Evolutionary conservation across 2,113 vertebrate species (phyloP), one percentile per base, ranked within the genome.

Genomic region (Pygoscelis adeliae): DNA sequence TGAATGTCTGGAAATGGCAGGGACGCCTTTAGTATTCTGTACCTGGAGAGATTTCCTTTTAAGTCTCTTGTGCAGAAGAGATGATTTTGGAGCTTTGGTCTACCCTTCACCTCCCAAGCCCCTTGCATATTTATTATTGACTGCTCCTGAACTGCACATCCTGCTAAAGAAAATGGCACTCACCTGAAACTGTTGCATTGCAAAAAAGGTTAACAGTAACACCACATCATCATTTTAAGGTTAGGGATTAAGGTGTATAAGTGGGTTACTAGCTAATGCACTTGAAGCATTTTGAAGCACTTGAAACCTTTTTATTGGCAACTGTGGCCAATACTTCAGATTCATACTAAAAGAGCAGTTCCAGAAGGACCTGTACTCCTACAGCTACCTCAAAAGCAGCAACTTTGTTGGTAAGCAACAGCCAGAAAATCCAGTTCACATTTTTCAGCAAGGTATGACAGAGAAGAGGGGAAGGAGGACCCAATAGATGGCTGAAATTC

Each of bases 101-200:
- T 13, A 11, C 5, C 19, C 44, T 34, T 53, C 49, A 23, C 11
- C 34, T 42, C 52, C 25, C 19, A 46, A 13, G 50, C 7, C 26
- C n/a, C n/a, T 42, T 6, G 0, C 36, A 21, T 5, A 1, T 65
- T 34, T 34, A 23, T 21, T 34, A 22, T 23, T 12, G 29, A 15
- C 47, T 23, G 73, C 63, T 77, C 46, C 7, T 1, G 14, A 22
- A 29, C 40, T 9, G 17, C 3, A 3, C 14, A 9, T 17, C 52
- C 32, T 38, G 72, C 52, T 29, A 13, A 26, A 40, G 23, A 70
- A 66, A 16, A 49, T 0, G 1, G 15, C 50, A 22, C 34, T 56
- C 0, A 1, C 42, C 40, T 8, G 0, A 16, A 55, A 58, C 19
- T 15, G 52, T 7, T n/a, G 53, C 13, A 40, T 1, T 67, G 42